These are phyloP conservation scores for Dolichopus griseipennis DNA, from an alignment of 2,888 invertebrate genomes.

Conservation along the genomic window DNA sequence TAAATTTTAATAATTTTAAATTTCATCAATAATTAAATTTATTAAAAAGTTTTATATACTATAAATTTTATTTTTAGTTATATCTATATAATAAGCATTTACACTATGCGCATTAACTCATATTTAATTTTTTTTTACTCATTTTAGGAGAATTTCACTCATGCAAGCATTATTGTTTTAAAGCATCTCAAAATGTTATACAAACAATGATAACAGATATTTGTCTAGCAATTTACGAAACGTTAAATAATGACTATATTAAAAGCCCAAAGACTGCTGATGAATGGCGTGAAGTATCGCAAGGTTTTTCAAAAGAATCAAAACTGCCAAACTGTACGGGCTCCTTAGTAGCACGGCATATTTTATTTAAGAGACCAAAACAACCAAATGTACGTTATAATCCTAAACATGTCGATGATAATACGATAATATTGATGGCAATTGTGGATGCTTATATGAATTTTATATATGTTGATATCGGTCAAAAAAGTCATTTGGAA, in stretches of 20 bases:
- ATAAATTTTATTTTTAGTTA: no score
- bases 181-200: constrained; percentile 42
- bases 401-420: constrained; percentile 22
- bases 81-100: no score
- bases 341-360: constrained; percentile 35
- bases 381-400: constrained; percentile 13
- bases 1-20: no score
- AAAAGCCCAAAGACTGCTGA: constrained; percentile 40
- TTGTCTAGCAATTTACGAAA: constrained; percentile 39
- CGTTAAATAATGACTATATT: constrained; percentile 38
- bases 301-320: constrained; percentile 17
- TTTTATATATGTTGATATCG: constrained; percentile 36
- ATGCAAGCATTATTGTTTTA: constrained; percentile 41
- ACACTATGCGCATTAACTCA: no score
- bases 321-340: constrained; percentile 37
- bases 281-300: constrained; percentile 36
- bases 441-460: constrained; percentile 37
- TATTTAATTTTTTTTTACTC: background rate
- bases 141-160: constrained; percentile 38
- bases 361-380: constrained; percentile 29
- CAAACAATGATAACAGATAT: constrained; percentile 41
- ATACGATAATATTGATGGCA: constrained; percentile 35
- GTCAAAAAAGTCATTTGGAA: constrained; percentile 28
- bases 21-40: no score
- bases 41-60: no score